Evolutionary conservation across 2,113 vertebrate species (phyloP).

Genomic region (Thalassoma bifasciatum): DNA sequence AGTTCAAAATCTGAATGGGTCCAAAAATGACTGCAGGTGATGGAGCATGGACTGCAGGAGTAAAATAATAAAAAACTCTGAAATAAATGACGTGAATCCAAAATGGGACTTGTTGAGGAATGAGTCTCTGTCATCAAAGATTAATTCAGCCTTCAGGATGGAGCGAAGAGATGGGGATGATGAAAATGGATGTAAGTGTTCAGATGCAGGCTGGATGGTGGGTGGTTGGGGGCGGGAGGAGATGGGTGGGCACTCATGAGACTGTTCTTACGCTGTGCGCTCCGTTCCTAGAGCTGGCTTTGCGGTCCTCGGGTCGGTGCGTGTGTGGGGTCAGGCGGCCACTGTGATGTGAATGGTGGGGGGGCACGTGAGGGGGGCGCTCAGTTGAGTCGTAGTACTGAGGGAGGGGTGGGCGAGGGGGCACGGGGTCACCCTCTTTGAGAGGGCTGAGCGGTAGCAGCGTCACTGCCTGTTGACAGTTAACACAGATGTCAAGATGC

Average conservation of each 20-base stretch:
- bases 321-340: constrained; percentile 86
- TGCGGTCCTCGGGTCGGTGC: constrained; percentile 92
- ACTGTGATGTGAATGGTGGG: constrained; percentile 86
- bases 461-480: constrained; percentile 68
- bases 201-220: neutral
- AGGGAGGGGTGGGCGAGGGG: constrained; percentile 95
- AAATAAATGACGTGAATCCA: neutral
- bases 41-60: constrained; percentile 7
- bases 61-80: neutral
- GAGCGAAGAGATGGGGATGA: constrained; percentile 7
- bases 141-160: constrained; percentile 12
- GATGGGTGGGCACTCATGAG: constrained; percentile 5
- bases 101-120: neutral
- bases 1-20: neutral
- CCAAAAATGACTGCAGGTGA: neutral
- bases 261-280: constrained; percentile 92
- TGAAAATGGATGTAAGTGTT: neutral
- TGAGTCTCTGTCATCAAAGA: constrained; percentile 2
- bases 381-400: constrained; percentile 91
- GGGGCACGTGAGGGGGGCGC: constrained; percentile 86
- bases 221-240: neutral
- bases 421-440: constrained; percentile 89
- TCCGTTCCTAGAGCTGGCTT: constrained; percentile 90
- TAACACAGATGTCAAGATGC: constrained; percentile 31
- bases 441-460: constrained; percentile 61